Base-by-base conservation (phyloP, 2,888 invertebrate genomes). In the Drosophila mercatorum region DNA sequence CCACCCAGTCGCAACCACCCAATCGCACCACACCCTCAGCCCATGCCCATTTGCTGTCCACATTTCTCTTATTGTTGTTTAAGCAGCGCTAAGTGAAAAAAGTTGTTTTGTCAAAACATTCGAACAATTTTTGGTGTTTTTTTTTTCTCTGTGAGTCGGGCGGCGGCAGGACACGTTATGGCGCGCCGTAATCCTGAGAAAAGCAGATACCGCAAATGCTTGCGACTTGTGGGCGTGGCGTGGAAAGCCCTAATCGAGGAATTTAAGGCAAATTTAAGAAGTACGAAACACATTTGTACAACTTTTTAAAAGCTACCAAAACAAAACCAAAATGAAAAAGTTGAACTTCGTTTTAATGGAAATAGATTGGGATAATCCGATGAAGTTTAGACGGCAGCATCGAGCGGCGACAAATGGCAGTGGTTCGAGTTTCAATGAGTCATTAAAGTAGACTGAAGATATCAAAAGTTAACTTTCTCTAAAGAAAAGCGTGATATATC, bases 71-170 rank as follows among this genome's bases (percentile, higher is more conserved):
- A 75, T 78, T 79, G 75, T 75, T 79, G 75, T 53, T 78, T 75
- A 75, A 79, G 75, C 58, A 72, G 68, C 79, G 75, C 75, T 80
- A 81, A 80, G 79, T 80, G 79, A 80, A 80, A 80, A 78, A 80
- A 75, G 75, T 72, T 78, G 79, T 81, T 53, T 47, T 65, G 59
- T 57, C 63, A 14, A 59, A 62, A 57, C 67, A 71, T 68, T 72
- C 49, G 17, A 53, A 70, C 55, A 67, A 61, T 60, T 70, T 75
- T 52, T 63, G 52, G 26, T 51, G 40, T 55, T 31, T 28, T 41
- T 40, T 38, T 52, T 14, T 6, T 12, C 26, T 14, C 3, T 14
- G 22, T 26, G 17, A 8, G 34, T 1, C 12, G 53, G 22, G 2
- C 26, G 14, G 6, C 28, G 14, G 10, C 28, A 44, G 59, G 57